Percentiles rank a stretch among this genome's conserved stretches.
phyloP scores from a whole-genome alignment of 2,888 invertebrate species.

The Sepiola atlantica region DNA sequence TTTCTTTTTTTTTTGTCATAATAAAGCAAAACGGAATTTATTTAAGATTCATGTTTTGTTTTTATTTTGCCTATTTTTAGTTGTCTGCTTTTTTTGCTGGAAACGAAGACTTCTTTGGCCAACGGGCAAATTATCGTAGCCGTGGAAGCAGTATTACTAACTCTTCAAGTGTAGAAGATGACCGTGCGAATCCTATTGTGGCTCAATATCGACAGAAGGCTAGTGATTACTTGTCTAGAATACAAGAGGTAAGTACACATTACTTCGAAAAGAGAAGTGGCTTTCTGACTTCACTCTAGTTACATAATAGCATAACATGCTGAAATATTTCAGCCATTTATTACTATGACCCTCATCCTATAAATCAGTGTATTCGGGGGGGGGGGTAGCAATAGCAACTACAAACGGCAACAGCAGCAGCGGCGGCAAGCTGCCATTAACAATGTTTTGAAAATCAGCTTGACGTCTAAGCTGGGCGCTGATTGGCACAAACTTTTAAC shows the following conservation, averaged over 20 bases:
- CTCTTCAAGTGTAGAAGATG: conserved; percentile 55
- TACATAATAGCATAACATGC: neutral
- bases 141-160: conserved; percentile 65
- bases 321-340: neutral
- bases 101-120: conserved; percentile 69
- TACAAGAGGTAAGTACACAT: conserved; percentile 67
- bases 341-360: neutral
- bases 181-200: conserved; percentile 68
- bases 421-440: too few species aligned
- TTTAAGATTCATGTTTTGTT: neutral
- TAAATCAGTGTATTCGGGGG: too few species aligned
- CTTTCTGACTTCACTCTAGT: neutral
- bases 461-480: too few species aligned
- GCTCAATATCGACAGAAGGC: conserved; percentile 69
- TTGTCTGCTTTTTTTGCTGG: conserved; percentile 69
- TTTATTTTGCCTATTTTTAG: conserved; percentile 56
- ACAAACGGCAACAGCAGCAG: too few species aligned
- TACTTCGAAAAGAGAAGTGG: neutral
- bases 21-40: neutral
- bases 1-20: too few species aligned
- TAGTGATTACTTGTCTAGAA: conserved; percentile 66
- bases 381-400: too few species aligned
- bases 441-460: too few species aligned
- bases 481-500: too few species aligned
- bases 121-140: conserved; percentile 67